Percentiles rank a stretch among this genome's conserved stretches.
Evolutionary conservation across 1,140 invertebrate species (phyloP).

Genomic region (Aricia agestis): DNA sequence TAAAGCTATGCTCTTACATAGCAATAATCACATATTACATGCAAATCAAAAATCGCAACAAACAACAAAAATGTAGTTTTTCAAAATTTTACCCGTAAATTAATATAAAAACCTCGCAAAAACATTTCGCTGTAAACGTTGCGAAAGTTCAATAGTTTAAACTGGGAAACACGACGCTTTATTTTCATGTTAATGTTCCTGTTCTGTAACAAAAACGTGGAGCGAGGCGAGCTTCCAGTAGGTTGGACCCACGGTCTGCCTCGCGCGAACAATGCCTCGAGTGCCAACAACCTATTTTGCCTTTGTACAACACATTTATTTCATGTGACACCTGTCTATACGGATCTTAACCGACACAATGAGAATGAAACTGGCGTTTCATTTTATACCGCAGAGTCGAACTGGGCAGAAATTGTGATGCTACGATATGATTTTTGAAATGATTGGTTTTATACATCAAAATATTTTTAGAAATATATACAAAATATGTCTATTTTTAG

Average conservation of each 20-base stretch:
- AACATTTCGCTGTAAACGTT: not conserved
- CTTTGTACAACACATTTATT: not conserved
- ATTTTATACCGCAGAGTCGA: not conserved
- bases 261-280: slow-evolving; percentile 1
- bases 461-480: too few relatives aligned
- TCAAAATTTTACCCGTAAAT: not conserved
- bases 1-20: too few relatives aligned
- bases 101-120: not conserved
- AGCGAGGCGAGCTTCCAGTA: not conserved
- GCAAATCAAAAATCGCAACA: not conserved
- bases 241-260: not conserved
- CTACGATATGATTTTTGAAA: too few relatives aligned
- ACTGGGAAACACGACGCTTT: not conserved
- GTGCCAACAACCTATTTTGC: slow-evolving; percentile 12
- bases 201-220: not conserved
- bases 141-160: not conserved
- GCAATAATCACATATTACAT: too few relatives aligned
- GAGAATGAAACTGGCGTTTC: not conserved
- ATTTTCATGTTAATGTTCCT: not conserved
- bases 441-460: too few relatives aligned
- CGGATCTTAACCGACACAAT: not conserved
- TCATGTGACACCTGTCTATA: slow-evolving; percentile 10
- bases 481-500: too few relatives aligned
- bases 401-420: not conserved
- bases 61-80: not conserved